Base-by-base conservation (phyloP, 2,797 vertebrate species). In the Cottoperca gobio region DNA sequence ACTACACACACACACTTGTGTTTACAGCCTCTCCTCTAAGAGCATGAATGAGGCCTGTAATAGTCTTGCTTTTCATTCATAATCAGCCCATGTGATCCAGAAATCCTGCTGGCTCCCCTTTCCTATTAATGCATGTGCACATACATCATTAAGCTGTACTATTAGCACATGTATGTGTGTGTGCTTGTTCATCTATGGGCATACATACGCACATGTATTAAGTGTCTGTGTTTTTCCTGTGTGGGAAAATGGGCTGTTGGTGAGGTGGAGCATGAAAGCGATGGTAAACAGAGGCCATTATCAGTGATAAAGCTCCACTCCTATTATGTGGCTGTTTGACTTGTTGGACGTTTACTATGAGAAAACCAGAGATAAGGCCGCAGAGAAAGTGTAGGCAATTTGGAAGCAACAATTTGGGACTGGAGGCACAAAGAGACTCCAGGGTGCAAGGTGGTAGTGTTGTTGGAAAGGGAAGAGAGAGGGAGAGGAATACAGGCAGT, bases 301-400 rank as follows among this genome's bases (percentile, higher is more conserved):
- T 91, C 86, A 74, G 85, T 53, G 84, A 90, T 90, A 91, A 88
- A 85, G 64, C 69, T 65, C 31, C 14, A 7, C 74, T 86, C 57
- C 70, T 78, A 61, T 87, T 84, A 87, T 78, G 83, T 45, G 81
- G 75, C 74, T 86, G 74, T 90, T 90, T 89, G 82, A 84, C 81
- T 79, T 81, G 73, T 69, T 78, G 78, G 60, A 31, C 62, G 8
- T 89, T 88, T 89, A 91, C 83, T 91, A 89, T 92, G 91, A 94
- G 90, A 93, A 93, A 90, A 79, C 0, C 65, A 31, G 70, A 91
- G 90, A 92, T 92, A 91, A 91, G 89, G 64, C 59, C 13, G 9
- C 33, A 8, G 79, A 78, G 77, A 84, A 79, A 65, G 60, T 59
- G 1, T 62, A 48, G 72, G 68, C 49, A 70, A 72, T 78, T 80